Conservation (phyloP, 1,140 invertebrate genomes). For the Notospermus geniculatus region DNA sequence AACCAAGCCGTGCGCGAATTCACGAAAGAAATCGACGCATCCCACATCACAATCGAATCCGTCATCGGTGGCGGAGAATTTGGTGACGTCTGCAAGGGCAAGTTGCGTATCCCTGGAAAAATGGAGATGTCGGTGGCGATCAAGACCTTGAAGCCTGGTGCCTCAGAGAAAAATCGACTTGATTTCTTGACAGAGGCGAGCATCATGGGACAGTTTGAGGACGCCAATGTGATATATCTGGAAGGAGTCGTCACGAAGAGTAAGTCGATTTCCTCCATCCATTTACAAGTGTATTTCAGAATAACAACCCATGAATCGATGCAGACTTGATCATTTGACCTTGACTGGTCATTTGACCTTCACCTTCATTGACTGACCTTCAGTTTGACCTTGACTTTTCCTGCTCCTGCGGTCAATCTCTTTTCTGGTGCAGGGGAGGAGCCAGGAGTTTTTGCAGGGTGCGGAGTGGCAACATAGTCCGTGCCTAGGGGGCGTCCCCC, state of each 20-base stretch:
- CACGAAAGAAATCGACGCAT: slow-evolving; percentile 94
- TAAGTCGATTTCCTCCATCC: too few species aligned
- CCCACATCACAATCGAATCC: slow-evolving; percentile 95
- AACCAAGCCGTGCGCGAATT: slow-evolving; percentile 97
- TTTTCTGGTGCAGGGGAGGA: too few species aligned
- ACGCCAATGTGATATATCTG: slow-evolving; percentile 98
- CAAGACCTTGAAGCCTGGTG: slow-evolving; percentile 93
- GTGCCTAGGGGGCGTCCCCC: too few species aligned
- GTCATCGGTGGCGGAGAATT: slow-evolving; percentile 95
- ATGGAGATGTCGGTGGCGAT: slow-evolving; percentile 80
- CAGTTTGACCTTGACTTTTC: too few species aligned
- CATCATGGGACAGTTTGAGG: slow-evolving; percentile 99
- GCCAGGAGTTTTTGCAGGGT: too few species aligned
- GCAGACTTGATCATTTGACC: too few species aligned
- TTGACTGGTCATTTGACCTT: too few species aligned
- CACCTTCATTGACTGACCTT: too few species aligned
- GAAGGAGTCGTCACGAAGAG: slow-evolving; percentile 99
- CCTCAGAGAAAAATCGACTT: slow-evolving; percentile 90
- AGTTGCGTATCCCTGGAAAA: slow-evolving; percentile 61
- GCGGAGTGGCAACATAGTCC: too few species aligned
- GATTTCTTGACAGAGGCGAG: slow-evolving; percentile 97
- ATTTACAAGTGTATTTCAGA: too few species aligned
- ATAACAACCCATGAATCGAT: too few species aligned
- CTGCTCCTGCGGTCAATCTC: too few species aligned
- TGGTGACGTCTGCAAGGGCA: slow-evolving; percentile 95